Evolutionary conservation across 2,888 invertebrate species (phyloP).

Genomic region (Xylophagus ater): DNA sequence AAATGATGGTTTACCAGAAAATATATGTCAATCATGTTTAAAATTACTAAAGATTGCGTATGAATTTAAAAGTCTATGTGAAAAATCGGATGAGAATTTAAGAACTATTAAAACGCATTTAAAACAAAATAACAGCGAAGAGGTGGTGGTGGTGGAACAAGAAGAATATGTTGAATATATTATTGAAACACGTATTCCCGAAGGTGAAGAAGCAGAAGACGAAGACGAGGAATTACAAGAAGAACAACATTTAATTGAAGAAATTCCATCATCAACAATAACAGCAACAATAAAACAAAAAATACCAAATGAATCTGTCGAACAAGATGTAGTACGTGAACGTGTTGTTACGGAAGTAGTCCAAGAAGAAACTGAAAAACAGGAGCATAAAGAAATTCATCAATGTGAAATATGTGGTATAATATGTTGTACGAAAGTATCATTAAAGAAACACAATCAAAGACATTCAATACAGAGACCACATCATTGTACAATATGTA

Average conservation of each 20-base stretch:
- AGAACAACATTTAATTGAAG: constrained; percentile 7
- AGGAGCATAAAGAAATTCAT: constrained; percentile 9
- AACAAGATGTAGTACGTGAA: not conserved
- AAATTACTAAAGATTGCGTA: constrained; percentile 16
- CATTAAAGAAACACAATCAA: constrained; percentile 15
- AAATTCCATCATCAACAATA: not conserved
- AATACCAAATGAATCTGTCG: not conserved
- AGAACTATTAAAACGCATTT: constrained; percentile 1
- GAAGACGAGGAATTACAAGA: not conserved
- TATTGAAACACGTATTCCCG: constrained; percentile 7
- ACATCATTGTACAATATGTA: constrained; percentile 15
- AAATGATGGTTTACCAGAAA: constrained; percentile 17
- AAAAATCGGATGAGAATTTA: constrained; percentile 14
- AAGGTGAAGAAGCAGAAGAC: not conserved
- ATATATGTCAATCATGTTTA: constrained; percentile 16
- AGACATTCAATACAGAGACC: constrained; percentile 13
- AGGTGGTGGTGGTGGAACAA: too few relatives aligned
- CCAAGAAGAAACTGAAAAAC: constrained; percentile 1
- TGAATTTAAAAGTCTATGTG: constrained; percentile 16
- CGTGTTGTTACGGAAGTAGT: constrained; percentile 1
- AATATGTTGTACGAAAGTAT: constrained; percentile 14
- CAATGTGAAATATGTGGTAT: constrained; percentile 17
- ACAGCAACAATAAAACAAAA: not conserved
- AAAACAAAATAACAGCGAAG: too few relatives aligned
- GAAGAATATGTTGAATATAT: constrained; percentile 13